Evolutionary conservation across 2,888 invertebrate species (phyloP).

Genomic region (Drosophila birchii): DNA sequence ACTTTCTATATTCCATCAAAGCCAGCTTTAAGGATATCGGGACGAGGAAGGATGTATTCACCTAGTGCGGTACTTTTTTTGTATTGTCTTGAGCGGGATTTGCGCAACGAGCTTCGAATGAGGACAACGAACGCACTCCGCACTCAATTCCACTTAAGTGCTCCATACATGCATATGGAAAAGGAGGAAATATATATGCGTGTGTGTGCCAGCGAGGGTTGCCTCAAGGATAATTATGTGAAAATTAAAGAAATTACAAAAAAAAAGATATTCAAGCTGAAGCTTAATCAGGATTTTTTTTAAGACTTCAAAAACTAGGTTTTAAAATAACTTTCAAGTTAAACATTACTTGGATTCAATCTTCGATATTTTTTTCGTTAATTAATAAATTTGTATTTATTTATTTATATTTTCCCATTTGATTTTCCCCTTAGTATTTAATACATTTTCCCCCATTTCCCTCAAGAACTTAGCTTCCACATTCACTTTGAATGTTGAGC

Average conservation of each 20-base stretch:
- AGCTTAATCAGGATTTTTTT: not conserved
- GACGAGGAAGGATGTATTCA: slow-evolving; percentile 12
- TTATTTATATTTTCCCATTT: too few species aligned
- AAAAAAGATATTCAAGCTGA: not conserved
- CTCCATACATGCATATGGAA: slow-evolving; percentile 41
- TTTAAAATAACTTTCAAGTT: not conserved
- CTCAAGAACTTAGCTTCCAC: not conserved
- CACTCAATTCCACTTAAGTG: slow-evolving; percentile 81
- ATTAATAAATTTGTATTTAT: not conserved
- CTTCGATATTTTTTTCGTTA: not conserved
- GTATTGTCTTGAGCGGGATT: slow-evolving; percentile 75
- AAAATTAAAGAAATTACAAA: not conserved
- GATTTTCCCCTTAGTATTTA: not conserved
- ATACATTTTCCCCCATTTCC: not conserved
- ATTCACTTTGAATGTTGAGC: slow-evolving; percentile 14
- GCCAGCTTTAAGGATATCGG: slow-evolving; percentile 51
- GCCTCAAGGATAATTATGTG: slow-evolving; percentile 15
- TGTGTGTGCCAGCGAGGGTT: slow-evolving; percentile 9
- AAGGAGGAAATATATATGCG: not conserved
- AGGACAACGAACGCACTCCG: slow-evolving; percentile 78
- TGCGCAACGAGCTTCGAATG: slow-evolving; percentile 69
- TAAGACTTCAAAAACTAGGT: not conserved
- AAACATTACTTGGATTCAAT: not conserved
- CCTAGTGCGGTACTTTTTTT: slow-evolving; percentile 49
- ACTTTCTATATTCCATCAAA: slow-evolving; percentile 18